Base-by-base conservation (phyloP, 2,888 invertebrate species). In the Perdita meconis region DNA sequence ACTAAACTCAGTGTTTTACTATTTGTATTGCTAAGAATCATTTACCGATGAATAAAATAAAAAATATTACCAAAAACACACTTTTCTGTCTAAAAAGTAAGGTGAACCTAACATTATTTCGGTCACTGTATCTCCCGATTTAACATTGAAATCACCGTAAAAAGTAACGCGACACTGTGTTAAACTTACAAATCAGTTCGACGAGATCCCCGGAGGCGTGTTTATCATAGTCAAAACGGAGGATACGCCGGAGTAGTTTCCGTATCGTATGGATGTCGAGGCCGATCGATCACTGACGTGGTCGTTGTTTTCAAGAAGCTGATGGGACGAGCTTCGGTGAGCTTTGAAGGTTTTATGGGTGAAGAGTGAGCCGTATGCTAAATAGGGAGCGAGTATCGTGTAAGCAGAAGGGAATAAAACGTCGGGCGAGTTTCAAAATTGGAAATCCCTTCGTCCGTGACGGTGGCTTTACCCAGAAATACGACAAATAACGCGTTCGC, bases 221-320 rank as follows among this genome's bases (percentile, higher is more conserved):
- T 40, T 66, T 26, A n/a, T 50, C 36, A 6, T 42, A 16, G 6
- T 6, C 61, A 19, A 63, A 56, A 47, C 34, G 19, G 5, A 34
- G 10, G 44, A 6, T 22, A 30, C 24, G 16, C 40, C 13, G 55
- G 13, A 16, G 40, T 26, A 30, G 19, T 57, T 67, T 10, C 30
- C 47, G 50, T 10, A 13, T 63, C 47, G 56, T 13, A 24, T 42
- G 19, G 12, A 47, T 26, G 57, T 30, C 65, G 70, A 71, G 70
- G 70, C 44, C 64, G 65, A 71, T 71, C 70, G 70, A 71, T 69
- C 60, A 40, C 4, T 38, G 55, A 47, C 70, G 70, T 19, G 55
- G 36, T 36, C 56, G 64, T 57, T 42, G 50, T 66, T 66, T 65
- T 42, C 57, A 51, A 51, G 56, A 57, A 66, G 40, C 38, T 66